These are phyloP conservation scores for Campylomormyrus tamandua DNA, from an alignment of 2,113 vertebrate species.

Conservation along the genomic window DNA sequence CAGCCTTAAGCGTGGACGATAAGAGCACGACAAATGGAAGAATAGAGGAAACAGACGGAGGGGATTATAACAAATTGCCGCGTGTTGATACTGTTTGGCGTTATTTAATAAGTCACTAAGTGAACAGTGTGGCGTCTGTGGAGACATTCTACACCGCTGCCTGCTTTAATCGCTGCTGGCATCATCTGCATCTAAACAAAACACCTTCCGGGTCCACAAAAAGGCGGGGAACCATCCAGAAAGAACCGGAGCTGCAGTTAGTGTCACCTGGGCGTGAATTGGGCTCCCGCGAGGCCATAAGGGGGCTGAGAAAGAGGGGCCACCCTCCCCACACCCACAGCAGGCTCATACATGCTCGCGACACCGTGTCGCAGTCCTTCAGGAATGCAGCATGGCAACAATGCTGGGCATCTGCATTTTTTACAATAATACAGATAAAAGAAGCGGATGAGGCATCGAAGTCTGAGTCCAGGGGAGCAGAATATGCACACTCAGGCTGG, in stretches of 20 bases:
- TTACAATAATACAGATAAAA: background rate
- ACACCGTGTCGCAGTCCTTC: background rate
- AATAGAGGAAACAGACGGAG: background rate
- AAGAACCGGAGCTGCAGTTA: background rate
- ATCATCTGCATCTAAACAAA: background rate
- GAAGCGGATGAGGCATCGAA: background rate
- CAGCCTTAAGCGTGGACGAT: background rate
- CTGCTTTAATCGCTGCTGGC: background rate
- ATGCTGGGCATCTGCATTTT: background rate
- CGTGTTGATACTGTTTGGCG: background rate
- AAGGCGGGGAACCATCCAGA: background rate
- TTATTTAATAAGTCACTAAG: background rate
- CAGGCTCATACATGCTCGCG: background rate
- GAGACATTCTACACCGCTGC: background rate
- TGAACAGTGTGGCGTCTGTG: background rate
- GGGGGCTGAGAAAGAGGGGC: background rate
- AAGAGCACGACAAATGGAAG: background rate
- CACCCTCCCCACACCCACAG: background rate
- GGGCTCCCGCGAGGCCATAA: background rate
- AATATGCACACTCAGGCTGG: background rate
- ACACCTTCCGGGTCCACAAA: background rate
- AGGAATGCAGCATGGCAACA: background rate
- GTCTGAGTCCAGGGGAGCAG: background rate
- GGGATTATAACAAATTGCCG: background rate
- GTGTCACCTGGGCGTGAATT: background rate